phyloP scores from a whole-genome alignment of 1,140 invertebrate genomes.

The Aphidius gifuensis region DNA sequence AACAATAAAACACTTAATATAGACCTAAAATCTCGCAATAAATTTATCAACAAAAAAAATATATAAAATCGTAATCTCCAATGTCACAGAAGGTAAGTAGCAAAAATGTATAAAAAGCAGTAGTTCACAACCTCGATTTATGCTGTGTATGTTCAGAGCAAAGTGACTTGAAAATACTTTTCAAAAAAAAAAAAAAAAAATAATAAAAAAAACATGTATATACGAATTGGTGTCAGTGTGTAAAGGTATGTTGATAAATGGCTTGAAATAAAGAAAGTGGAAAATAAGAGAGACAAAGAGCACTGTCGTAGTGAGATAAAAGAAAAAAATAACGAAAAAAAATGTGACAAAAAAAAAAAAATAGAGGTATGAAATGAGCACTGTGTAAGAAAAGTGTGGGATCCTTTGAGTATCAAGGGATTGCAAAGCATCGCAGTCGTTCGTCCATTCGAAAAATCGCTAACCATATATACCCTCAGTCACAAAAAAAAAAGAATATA shows the following conservation, averaged over 20 bases:
- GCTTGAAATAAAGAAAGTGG: conserved; percentile 30
- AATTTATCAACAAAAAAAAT: too few species aligned
- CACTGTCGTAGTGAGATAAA: neutral
- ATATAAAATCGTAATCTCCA: too few species aligned
- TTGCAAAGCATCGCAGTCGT: conserved; percentile 10
- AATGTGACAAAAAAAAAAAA: conserved; percentile 13
- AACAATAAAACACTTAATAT: too few species aligned
- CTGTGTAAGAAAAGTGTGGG: conserved; percentile 1
- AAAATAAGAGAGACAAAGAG: conserved; percentile 17
- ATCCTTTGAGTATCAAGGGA: conserved; percentile 13
- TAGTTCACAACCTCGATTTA: too few species aligned
- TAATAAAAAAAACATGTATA: too few species aligned
- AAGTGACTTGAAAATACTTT: too few species aligned
- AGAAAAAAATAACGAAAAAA: neutral
- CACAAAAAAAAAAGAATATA: conserved; percentile 25
- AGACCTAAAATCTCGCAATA: too few species aligned
- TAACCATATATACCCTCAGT: neutral
- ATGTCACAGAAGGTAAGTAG: too few species aligned
- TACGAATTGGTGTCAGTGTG: neutral
- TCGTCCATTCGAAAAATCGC: conserved; percentile 28
- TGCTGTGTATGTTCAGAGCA: too few species aligned
- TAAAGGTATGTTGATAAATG: conserved; percentile 37
- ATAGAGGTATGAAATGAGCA: neutral
- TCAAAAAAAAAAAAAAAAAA: too few species aligned
- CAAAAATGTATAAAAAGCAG: too few species aligned